Evolutionary conservation across 2,888 invertebrate genomes (phyloP), one percentile per base, ranked within the genome.

Genomic region (Ochropacha duplaris): DNA sequence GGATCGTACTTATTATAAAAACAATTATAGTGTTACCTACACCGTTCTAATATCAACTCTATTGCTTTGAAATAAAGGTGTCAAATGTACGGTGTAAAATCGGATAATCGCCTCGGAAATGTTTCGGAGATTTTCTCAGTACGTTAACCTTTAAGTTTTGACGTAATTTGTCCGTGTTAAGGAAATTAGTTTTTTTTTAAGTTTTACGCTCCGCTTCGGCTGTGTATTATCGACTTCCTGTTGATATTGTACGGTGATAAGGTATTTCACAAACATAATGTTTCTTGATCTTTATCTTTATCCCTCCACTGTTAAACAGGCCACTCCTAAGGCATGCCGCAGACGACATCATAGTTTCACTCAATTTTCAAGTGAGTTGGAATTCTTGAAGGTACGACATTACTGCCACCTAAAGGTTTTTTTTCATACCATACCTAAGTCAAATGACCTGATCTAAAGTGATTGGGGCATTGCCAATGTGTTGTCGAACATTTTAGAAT

Each of bases 91-190:
- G n/a, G 28, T 31, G 12, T 28, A 28, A 6, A 60, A 49, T 54
- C n/a, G 54, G 59, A 51, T 72, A 65, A 65, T 69, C 64, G 63
- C 61, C 65, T 65, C 67, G 74, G 74, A 78, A 78, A 76, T 77
- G 72, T 71, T 74, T 76, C 61, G 62, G 64, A 75, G 69, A 71
- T 75, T 78, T 74, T 62, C 69, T 61, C 64, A 65, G 75, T 68
- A 55, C 75, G 66, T 75, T 77, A 67, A 77, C 78, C 76, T 70
- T 57, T 44, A 57, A 62, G 62, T 65, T 58, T 57, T 59, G 55
- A 56, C 54, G 54, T 52, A 57, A 59, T 57, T 66, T 62, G 59
- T 60, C 55, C 36, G n/a, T 28, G 51, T 56, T 49, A 49, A 44
- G 49, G 55, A 55, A 55, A 49, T 28, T 31, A 19, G 0, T 44